A percentile compares a stretch with the other conserved stretches of the same genome.
Conservation (phyloP, 2,113 vertebrate species). For the Planiliza haematocheilus region DNA sequence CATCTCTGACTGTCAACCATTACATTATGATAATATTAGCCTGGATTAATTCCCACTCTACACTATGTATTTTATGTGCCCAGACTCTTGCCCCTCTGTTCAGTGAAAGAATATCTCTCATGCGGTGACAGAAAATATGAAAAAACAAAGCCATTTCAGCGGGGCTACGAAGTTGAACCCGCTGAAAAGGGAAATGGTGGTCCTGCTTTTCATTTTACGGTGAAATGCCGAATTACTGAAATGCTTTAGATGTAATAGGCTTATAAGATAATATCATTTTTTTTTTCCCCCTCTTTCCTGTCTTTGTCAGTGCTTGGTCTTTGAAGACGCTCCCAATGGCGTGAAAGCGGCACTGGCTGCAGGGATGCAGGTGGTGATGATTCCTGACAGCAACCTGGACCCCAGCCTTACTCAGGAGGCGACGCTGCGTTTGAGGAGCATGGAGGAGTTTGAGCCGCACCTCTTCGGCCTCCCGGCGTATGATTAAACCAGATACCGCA, state of each 20-base stretch:
- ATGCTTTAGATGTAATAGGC: conserved; percentile 38
- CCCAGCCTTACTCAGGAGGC: conserved; percentile 81
- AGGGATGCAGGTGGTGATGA: conserved; percentile 95
- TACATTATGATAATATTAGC: too few relatives aligned
- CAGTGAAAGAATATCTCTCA: too few relatives aligned
- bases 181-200: too few relatives aligned
- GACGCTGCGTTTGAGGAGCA: conserved; percentile 85
- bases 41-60: too few relatives aligned
- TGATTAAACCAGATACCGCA: conserved; percentile 61
- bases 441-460: conserved; percentile 89
- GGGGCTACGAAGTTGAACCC: too few relatives aligned
- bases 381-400: conserved; percentile 89
- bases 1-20: too few relatives aligned
- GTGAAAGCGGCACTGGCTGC: conserved; percentile 87
- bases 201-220: too few relatives aligned
- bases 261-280: conserved; percentile 40
- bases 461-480: conserved; percentile 90
- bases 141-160: too few relatives aligned
- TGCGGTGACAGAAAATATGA: too few relatives aligned
- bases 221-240: too few relatives aligned
- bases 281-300: conserved; percentile 15
- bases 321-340: conserved; percentile 93
- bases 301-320: conserved; percentile 89
- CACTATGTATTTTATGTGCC: too few relatives aligned
- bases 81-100: too few relatives aligned